Evolutionary conservation across 2,797 vertebrate species (phyloP).

Genomic region (Carduelis carduelis): DNA sequence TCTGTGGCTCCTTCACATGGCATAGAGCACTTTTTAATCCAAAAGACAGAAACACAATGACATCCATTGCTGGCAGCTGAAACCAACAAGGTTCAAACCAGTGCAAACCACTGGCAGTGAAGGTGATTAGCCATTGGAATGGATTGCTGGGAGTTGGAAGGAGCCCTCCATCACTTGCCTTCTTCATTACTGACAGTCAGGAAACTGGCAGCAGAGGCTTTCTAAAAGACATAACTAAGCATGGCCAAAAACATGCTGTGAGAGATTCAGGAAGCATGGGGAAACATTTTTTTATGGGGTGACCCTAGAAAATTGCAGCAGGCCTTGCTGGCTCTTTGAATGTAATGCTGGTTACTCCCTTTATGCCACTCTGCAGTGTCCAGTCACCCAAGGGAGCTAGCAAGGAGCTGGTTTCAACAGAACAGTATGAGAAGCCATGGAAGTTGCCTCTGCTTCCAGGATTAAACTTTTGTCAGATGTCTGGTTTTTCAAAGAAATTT

Average conservation of each 20-base stretch:
- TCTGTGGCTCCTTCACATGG: neutral
- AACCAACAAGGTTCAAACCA: neutral
- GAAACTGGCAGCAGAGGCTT: neutral
- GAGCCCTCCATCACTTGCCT: neutral
- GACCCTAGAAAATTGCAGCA: neutral
- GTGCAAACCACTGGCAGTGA: neutral
- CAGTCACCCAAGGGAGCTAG: neutral
- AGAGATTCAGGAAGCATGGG: neutral
- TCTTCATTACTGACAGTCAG: neutral
- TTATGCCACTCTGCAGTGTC: neutral
- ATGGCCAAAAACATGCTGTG: neutral
- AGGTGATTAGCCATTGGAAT: neutral
- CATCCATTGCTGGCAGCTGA: neutral
- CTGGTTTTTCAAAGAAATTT: neutral
- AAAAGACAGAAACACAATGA: neutral
- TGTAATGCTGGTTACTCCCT: neutral
- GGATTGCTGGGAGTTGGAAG: neutral
- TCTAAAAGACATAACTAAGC: neutral
- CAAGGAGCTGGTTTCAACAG: neutral
- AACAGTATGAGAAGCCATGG: neutral
- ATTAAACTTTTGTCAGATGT: neutral
- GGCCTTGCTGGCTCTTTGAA: neutral
- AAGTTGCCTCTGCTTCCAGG: neutral
- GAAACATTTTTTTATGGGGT: rapidly evolving
- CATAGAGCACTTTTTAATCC: neutral